phyloP scores from a whole-genome alignment of 2,113 vertebrate species.

The Coryphaenoides rupestris region DNA sequence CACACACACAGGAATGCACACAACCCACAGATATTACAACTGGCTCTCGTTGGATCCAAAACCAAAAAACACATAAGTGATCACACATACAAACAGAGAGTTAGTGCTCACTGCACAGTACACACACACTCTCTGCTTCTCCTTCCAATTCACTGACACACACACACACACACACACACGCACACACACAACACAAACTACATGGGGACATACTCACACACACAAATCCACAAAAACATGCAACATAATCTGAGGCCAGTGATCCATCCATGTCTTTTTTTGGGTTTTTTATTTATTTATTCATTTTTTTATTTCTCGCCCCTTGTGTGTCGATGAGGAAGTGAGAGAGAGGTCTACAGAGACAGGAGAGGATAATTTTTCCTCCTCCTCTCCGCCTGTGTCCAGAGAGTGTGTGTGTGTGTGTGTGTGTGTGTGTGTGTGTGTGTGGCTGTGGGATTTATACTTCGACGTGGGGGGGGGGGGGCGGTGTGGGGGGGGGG shows the following conservation, averaged over 20 bases:
- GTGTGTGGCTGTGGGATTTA: slow-evolving; percentile 27
- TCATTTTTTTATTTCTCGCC: slow-evolving; percentile 54
- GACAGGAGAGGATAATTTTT: neutral
- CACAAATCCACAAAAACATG: slow-evolving; percentile 29
- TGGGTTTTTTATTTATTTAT: neutral
- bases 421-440: too few species aligned
- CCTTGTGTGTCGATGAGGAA: slow-evolving; percentile 34
- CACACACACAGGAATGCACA: neutral
- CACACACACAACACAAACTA: neutral
- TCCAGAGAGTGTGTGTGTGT: neutral
- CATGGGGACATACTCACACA: neutral
- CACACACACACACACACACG: slow-evolving; percentile 15
- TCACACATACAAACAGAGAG: neutral
- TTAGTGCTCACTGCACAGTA: neutral
- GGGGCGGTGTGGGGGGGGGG: slow-evolving; percentile 55
- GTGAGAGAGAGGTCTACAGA: slow-evolving; percentile 6
- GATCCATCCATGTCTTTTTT: neutral
- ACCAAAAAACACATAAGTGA: neutral
- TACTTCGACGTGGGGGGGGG: slow-evolving; percentile 54
- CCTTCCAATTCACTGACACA: neutral
- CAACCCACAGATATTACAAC: neutral
- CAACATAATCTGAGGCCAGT: slow-evolving; percentile 7
- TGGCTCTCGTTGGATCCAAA: too few species aligned
- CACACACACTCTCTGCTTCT: neutral
- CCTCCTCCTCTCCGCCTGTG: neutral